Conservation (phyloP, 2,888 invertebrate genomes). For the Polydrusus pterygomalis region DNA sequence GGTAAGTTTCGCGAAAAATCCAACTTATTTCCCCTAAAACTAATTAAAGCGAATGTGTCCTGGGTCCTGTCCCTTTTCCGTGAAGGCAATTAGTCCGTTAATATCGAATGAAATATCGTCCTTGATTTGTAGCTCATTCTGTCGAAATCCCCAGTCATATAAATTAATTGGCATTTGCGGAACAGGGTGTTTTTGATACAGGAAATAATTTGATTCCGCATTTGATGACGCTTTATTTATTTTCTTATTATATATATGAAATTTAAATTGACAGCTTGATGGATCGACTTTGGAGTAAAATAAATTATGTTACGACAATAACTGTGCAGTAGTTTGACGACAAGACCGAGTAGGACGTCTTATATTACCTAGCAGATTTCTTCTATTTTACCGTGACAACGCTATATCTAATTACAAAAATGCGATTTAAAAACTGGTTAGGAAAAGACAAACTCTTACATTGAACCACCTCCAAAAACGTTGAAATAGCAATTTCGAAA, state of each 20-base stretch:
- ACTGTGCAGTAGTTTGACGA: no score
- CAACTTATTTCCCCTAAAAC: slow-evolving; percentile 2
- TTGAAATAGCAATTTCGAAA: slow-evolving; percentile 5
- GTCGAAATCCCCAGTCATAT: slow-evolving; percentile 12
- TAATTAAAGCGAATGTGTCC: slow-evolving; percentile 17
- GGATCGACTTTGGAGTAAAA: no score
- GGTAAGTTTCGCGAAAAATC: no score
- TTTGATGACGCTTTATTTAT: neutral
- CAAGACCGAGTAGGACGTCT: no score
- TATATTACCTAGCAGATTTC: no score
- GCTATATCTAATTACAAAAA: no score
- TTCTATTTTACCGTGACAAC: no score
- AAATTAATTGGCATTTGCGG: slow-evolving; percentile 17
- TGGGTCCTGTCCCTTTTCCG: neutral
- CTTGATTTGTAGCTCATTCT: slow-evolving; percentile 8
- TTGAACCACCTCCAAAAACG: neutral
- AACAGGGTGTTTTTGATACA: slow-evolving; percentile 18
- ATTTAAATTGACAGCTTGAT: no score
- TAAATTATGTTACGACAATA: no score
- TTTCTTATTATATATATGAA: neutral
- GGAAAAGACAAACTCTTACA: neutral
- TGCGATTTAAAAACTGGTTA: neutral
- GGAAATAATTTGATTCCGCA: slow-evolving; percentile 9
- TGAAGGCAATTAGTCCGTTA: slow-evolving; percentile 8
- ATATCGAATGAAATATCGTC: slow-evolving; percentile 17